phyloP scores from a whole-genome alignment of 2,888 invertebrate species.

The Boloria euphrosyne region DNA sequence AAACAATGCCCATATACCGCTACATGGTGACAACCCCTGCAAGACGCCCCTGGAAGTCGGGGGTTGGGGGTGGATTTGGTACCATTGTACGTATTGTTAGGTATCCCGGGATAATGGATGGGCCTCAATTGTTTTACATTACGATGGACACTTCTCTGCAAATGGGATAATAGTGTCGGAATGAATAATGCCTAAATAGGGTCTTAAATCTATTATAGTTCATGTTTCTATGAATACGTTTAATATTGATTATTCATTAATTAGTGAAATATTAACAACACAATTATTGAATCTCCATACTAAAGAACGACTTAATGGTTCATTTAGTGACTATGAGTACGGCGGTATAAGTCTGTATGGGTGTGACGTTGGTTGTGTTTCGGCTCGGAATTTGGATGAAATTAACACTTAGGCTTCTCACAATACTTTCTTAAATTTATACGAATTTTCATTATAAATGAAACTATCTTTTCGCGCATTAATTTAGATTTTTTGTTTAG shows the following conservation, averaged over 20 bases:
- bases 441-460: too few species aligned
- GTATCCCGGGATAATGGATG: conserved; percentile 27
- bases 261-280: too few species aligned
- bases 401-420: too few species aligned
- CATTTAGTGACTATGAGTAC: too few species aligned
- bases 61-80: background rate
- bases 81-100: conserved; percentile 29
- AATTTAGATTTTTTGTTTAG: too few species aligned
- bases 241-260: conserved; percentile 3
- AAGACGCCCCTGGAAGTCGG: background rate
- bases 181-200: conserved; percentile 14
- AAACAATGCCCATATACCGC: conserved; percentile 16
- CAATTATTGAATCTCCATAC: too few species aligned
- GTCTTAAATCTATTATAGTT: conserved; percentile 6
- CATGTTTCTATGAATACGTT: background rate
- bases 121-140: conserved; percentile 31
- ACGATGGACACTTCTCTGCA: conserved; percentile 23
- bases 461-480: too few species aligned
- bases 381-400: too few species aligned
- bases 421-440: too few species aligned
- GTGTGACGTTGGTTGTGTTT: too few species aligned
- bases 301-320: too few species aligned
- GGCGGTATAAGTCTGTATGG: too few species aligned
- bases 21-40: conserved; percentile 14
- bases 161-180: conserved; percentile 35